Evolutionary conservation across 2,113 vertebrate genomes (phyloP), one percentile per base, ranked within the genome.

Genomic region (Silurus asotus): DNA sequence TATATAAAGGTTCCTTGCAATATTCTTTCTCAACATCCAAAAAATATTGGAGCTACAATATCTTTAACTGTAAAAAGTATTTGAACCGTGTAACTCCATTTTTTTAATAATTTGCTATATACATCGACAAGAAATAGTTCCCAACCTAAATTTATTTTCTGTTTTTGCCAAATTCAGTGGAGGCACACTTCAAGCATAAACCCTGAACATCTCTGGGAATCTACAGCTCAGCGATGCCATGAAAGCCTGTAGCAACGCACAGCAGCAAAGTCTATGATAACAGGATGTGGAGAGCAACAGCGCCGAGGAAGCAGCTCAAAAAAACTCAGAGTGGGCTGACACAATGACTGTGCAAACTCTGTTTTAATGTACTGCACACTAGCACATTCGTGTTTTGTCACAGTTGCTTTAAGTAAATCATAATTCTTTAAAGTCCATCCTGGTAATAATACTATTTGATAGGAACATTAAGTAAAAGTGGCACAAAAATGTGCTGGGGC

Each of bases 151-250:
- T 13, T 61, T 65, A 6, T 86, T 65, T 59, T 45, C 14, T 20
- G 4, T 67, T 84, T 92, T 65, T 90, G 81, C 53, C 89, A 4
- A 64, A 84, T 94, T 28, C 94, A 99, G 98, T 99, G 94, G 98
- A 99, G 92, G 98, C 98, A 87, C 97, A 98, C 93, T 99, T 99
- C 92, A 99, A 99, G 94, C 98, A 99, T 95, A 99, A 99, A 93
- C 98, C 98, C 84, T 99, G 96, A 94, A 28, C 15, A 23, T 17
- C 59, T 82, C 49, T 69, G 85, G 62, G 69, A 59, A 62, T 53
- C 8, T 61, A 28, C 58, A 85, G 49, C 58, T 37, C 61, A 56
- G 49, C 75, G 83, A 59, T 53, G 70, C 83, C 64, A 62, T 17
- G 59, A 20, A 85, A 78, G 72, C 72, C 59, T 61, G n/a, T 53